Base-by-base conservation (phyloP, 2,888 invertebrate species). In the Sabatieria punctata region DNA sequence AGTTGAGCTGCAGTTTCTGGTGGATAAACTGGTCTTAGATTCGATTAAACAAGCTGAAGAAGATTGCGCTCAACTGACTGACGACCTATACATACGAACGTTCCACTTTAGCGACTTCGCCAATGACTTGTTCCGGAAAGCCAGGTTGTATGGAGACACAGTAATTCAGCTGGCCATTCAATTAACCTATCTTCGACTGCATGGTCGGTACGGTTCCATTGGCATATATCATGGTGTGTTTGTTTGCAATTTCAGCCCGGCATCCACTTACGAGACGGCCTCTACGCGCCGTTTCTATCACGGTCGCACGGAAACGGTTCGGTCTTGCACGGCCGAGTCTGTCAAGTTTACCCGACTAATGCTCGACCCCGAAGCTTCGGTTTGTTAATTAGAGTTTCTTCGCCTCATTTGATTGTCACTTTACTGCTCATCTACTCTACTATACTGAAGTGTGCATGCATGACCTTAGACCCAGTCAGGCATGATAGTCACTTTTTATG, bases 201-300 rank as follows among this genome's bases (percentile, higher is more conserved):
- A 77, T 57, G 60, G 65, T 18, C 64, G 54, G 65, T 67, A 51
- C 49, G 57, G 49, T 26, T n/a, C 22, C 54, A 71, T 72, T 3
- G 13, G 25, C 24, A 8, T n/a, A n/a, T n/a, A n/a, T n/a, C n/a
- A n/a, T n/a, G n/a, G n/a, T 38, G 11, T 38, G 2, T n/a, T 6
- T 4, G 23, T 41, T 41, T 22, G 19, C 41, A 40, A 37, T 51
- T 60, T 24, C 54, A 75, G 74, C 51, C 69, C 74, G 49, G 76
- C 73, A 1, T 69, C 77, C 18, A 75, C 74, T 8, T 78, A 78
- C 61, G 77, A 78, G 60, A 77, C 78, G 1, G 77, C 76, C 0
- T 68, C 76, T 4, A 77, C 76, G 51, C 65, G 77, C 21, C 70
- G 71, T 47, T 78, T 71, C 59, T 76, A 74, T 58, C 71, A 74